Evolutionary conservation across 2,797 vertebrate genomes (phyloP), one percentile per base, ranked within the genome.

Genomic region (Novumbra hubbsi): DNA sequence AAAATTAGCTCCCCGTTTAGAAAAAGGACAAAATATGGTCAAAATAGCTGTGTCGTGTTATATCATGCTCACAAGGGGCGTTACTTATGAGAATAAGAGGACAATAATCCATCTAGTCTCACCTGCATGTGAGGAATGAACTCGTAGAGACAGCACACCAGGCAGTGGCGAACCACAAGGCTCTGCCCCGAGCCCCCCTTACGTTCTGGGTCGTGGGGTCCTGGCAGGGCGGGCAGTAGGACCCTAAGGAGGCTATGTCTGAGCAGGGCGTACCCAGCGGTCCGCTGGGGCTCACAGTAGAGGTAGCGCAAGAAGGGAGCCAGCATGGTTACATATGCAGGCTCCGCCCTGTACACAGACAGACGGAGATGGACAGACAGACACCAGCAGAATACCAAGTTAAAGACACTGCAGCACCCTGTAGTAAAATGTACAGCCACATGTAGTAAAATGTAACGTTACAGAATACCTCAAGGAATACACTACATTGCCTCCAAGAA

Each of bases 41-140:
- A 11, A 45, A 3, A 45, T 14, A 21, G 21, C 21, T n/a, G 2
- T 57, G n/a, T n/a, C 21, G 21, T n/a, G 12, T 21, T 3, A 57
- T 3, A 57, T n/a, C 21, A n/a, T 9, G 55, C 21, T 57, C 55
- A 60, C 55, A 60, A 12, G 55, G 11, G n/a, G 12, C 11, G 67
- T 49, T 14, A 6, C 19, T 64, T 28, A 14, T 28, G 14, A 28
- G 5, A 63, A 21, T 28, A 27, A 60, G 50, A 60, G 11, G 55
- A 45, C 34, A 24, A 60, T 24, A 12, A 24, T 27, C 21, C 11
- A 60, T 60, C 21, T 24, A 3, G 0, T 60, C 21, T 74, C 86
- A 98, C 98, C 95, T 97, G 95, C 87, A 96, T 91, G 78, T 92
- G 87, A 19, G 96, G 94, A 78, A 97, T 78, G 78, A 98, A 88